Conservation (phyloP, 2,888 invertebrate genomes). For the Drosophila kokeensis region DNA sequence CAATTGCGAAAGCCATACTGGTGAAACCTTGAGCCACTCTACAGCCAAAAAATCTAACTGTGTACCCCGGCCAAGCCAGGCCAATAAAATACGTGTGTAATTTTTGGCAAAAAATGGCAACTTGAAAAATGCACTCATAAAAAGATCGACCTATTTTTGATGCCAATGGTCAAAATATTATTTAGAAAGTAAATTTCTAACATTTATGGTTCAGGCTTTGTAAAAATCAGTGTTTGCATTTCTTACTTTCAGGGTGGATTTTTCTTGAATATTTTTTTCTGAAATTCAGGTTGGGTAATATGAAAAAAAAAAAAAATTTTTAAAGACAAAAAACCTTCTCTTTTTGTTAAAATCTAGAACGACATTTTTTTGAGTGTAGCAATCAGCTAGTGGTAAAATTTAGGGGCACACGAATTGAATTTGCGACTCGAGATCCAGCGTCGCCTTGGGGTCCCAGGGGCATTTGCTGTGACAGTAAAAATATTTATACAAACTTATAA, state of each 20-base stretch:
- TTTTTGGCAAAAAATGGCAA: constrained; percentile 63
- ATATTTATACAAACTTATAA: not conserved
- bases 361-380: not conserved
- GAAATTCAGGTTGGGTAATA: not conserved
- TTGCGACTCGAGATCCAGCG: constrained; percentile 25
- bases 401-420: constrained; percentile 9
- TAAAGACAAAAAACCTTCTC: not conserved
- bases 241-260: not conserved
- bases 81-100: constrained; percentile 55
- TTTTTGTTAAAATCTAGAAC: not conserved
- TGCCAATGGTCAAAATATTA: not conserved
- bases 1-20: constrained; percentile 71
- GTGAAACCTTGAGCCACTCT: constrained; percentile 75
- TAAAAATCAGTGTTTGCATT: not conserved
- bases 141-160: not conserved
- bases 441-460: constrained; percentile 21
- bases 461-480: constrained; percentile 17
- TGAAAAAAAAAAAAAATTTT: not conserved
- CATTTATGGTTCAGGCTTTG: not conserved
- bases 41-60: constrained; percentile 35
- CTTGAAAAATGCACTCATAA: constrained; percentile 22
- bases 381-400: not conserved
- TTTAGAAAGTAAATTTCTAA: not conserved
- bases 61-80: constrained; percentile 35
- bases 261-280: not conserved